Evolutionary conservation across 2,797 vertebrate species (phyloP).

Genomic region (Muscicapa comitata): DNA sequence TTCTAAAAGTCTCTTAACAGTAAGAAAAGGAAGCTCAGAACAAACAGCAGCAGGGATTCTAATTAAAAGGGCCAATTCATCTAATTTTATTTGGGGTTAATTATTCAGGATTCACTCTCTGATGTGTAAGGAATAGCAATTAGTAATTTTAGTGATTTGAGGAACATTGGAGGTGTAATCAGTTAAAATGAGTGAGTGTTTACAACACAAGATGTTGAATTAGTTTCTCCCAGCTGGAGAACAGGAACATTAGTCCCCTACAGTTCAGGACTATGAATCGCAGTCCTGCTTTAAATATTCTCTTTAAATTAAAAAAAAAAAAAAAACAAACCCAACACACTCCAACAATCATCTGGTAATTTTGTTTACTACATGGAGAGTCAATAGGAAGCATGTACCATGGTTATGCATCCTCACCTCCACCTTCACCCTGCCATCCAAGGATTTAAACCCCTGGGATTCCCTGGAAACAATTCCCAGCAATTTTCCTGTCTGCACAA

Average conservation of each 20-base stretch:
- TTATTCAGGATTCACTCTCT: constrained; percentile 91
- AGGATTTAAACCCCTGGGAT: background rate
- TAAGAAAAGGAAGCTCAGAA: constrained; percentile 79
- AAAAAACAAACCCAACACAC: background rate
- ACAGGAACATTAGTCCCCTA: constrained; percentile 74
- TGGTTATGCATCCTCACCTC: background rate
- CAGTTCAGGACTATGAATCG: constrained; percentile 68
- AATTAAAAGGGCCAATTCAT: constrained; percentile 91
- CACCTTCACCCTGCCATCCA: background rate
- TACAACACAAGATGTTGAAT: constrained; percentile 83
- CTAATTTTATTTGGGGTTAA: constrained; percentile 92
- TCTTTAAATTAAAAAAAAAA: constrained; percentile 46
- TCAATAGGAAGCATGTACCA: background rate
- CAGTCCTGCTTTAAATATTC: constrained; percentile 64
- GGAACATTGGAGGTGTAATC: constrained; percentile 88
- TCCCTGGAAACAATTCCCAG: background rate
- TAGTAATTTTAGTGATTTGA: constrained; percentile 92
- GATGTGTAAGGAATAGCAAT: constrained; percentile 93
- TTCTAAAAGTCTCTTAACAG: constrained; percentile 79
- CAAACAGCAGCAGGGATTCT: constrained; percentile 90
- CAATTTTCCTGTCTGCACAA: background rate
- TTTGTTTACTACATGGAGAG: constrained; percentile 47
- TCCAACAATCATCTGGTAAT: constrained; percentile 43
- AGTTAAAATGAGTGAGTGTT: constrained; percentile 87
- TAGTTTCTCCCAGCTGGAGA: constrained; percentile 77